Conservation (phyloP, 2,888 invertebrate species). For the Ophioninae sp. region DNA sequence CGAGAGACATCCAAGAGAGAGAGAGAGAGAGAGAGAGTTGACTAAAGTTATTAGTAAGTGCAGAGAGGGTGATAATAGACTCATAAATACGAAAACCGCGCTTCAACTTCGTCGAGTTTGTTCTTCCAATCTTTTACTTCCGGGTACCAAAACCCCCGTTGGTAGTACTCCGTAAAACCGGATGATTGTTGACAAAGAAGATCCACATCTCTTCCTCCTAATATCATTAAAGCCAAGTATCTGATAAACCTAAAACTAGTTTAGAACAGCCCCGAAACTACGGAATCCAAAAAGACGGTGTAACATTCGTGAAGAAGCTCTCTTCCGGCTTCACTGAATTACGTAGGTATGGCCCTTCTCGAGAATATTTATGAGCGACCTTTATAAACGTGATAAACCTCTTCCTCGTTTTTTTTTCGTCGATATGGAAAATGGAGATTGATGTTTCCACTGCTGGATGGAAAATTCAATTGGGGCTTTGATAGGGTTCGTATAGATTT, state of each 20-base stretch:
- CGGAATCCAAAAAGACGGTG: background rate
- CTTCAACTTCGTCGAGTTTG: slow-evolving; percentile 21
- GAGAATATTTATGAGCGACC: background rate
- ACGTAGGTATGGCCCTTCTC: background rate
- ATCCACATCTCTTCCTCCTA: slow-evolving; percentile 19
- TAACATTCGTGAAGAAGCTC: background rate
- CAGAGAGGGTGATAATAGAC: slow-evolving; percentile 55
- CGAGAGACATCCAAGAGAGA: slow-evolving; percentile 26
- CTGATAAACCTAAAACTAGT: background rate
- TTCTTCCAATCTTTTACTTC: slow-evolving; percentile 25
- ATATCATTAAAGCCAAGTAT: slow-evolving; percentile 49
- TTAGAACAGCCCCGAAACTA: background rate
- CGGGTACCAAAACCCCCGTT: background rate
- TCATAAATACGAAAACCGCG: slow-evolving; percentile 55
- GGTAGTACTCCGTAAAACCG: slow-evolving; percentile 21
- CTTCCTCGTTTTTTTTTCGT: background rate
- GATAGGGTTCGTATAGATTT: too few relatives aligned
- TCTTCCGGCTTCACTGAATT: background rate
- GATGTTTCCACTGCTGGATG: too few relatives aligned
- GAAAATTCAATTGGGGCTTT: too few relatives aligned
- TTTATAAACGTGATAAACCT: background rate
- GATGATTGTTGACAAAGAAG: slow-evolving; percentile 16
- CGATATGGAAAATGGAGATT: too few relatives aligned
- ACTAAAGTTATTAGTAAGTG: slow-evolving; percentile 58
- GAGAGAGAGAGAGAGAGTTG: slow-evolving; percentile 15